A percentile compares a stretch with the other conserved stretches of the same genome.
Evolutionary conservation across 2,113 vertebrate species (phyloP).

Genomic region (Rhegmatorhina hoffmannsi): DNA sequence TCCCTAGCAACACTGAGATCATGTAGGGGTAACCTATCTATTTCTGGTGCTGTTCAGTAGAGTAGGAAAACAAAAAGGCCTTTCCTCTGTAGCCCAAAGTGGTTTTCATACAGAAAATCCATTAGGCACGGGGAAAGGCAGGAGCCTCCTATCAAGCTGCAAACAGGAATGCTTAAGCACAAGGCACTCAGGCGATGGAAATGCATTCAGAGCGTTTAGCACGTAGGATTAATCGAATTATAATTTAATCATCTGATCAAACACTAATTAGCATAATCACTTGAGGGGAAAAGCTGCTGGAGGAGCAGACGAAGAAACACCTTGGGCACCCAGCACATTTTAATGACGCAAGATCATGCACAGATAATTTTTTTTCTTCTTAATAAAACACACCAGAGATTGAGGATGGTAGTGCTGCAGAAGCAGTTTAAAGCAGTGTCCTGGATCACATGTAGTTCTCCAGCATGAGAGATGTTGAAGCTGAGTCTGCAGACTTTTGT

Average conservation of each 20-base stretch:
- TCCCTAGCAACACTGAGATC: not conserved
- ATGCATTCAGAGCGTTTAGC: slow-evolving; percentile 85
- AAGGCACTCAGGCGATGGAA: slow-evolving; percentile 77
- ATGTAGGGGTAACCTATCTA: not conserved
- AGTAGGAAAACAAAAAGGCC: not conserved
- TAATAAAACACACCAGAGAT: not conserved
- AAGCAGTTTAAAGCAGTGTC: not conserved
- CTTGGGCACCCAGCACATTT: slow-evolving; percentile 74
- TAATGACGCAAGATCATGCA: slow-evolving; percentile 21
- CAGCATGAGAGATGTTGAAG: not conserved
- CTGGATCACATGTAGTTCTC: not conserved
- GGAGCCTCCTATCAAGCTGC: slow-evolving; percentile 2
- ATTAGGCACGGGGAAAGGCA: not conserved
- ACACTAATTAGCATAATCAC: slow-evolving; percentile 93
- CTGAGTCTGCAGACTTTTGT: not conserved
- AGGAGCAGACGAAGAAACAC: slow-evolving; percentile 79
- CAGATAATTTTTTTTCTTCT: not conserved
- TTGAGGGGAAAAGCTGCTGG: slow-evolving; percentile 84
- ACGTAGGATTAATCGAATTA: slow-evolving; percentile 86
- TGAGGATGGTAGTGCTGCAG: not conserved
- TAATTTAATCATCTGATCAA: slow-evolving; percentile 97
- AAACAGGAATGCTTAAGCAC: slow-evolving; percentile 53
- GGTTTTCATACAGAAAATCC: slow-evolving; percentile 12
- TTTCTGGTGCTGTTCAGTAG: not conserved
- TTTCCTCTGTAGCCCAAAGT: not conserved